Conservation (phyloP, 2,888 invertebrate genomes). For the Agriopis aurantiaria region DNA sequence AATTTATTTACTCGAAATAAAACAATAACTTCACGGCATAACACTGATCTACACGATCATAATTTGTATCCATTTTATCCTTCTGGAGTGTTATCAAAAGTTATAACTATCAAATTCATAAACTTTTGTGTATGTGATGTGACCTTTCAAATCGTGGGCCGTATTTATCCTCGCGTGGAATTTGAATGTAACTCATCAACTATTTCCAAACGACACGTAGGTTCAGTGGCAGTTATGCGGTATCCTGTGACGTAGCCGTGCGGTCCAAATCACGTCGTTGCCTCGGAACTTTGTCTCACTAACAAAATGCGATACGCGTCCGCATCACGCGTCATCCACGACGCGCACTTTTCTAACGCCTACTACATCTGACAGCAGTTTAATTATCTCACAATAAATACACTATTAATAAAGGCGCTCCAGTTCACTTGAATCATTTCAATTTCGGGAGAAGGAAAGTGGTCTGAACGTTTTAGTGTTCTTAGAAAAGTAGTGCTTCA, state of each 20-base stretch:
- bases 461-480: constrained; percentile 10
- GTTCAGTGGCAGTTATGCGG: constrained; percentile 55
- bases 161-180: constrained; percentile 71
- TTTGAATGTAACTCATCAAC: constrained; percentile 75
- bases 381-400: constrained; percentile 65
- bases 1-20: constrained; percentile 14
- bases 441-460: constrained; percentile 20
- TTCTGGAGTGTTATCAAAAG: background rate
- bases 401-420: constrained; percentile 59
- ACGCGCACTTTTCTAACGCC: constrained; percentile 36
- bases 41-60: background rate
- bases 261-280: constrained; percentile 47
- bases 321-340: constrained; percentile 39
- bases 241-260: constrained; percentile 69
- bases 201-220: constrained; percentile 77
- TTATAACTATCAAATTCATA: background rate
- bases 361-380: constrained; percentile 43
- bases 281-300: constrained; percentile 40
- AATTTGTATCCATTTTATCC: background rate
- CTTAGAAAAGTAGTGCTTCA: constrained; percentile 10
- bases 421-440: constrained; percentile 26
- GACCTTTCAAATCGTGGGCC: constrained; percentile 47
- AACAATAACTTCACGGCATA: constrained; percentile 1
- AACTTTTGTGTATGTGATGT: background rate
- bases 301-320: constrained; percentile 35